Evolutionary conservation across 2,888 invertebrate genomes (phyloP), one percentile per base, ranked within the genome.

Genomic region (Gari tellinella): DNA sequence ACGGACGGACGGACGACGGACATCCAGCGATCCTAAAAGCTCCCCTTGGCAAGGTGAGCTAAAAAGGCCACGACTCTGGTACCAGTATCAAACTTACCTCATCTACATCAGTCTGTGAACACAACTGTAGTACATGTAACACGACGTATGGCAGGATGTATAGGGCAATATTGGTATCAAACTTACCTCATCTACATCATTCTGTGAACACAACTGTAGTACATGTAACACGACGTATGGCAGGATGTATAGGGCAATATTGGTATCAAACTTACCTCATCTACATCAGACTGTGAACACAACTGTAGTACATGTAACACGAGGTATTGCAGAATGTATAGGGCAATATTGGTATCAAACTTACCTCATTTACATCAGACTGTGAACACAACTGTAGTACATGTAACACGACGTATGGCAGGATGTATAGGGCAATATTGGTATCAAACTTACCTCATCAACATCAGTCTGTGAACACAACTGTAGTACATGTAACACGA

Each of bases 101-200:
- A 41, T 81, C 72, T 2, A 80, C 64, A 41, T 88, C 86, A 49
- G 82, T 66, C 58, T 81, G 21, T 17, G 67, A 66, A 8, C 91
- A 91, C 65, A 92, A 91, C 43, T 89, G 86, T 41, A 93, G 80
- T 7, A 91, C 91, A 73, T 92, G 91, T 15, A 92, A 83, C 31
- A 90, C 84, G 38, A 92, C 88, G 74, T 93, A 90, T 0, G 93
- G 93, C 31, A 93, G 88, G n/a, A n/a, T n/a, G 75, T 92, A 92
- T 37, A 92, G 87, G 1, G 92, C 92, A 31, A 92, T 87, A 53
- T 90, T 88, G n/a, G n/a, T n/a, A n/a, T n/a, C n/a, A n/a, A n/a
- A n/a, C n/a, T n/a, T n/a, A n/a, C n/a, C n/a, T n/a, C n/a, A n/a
- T n/a, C n/a, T n/a, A n/a, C n/a, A n/a, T n/a, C n/a, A n/a, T n/a